A percentile compares a stretch with the other conserved stretches of the same genome.
Evolutionary conservation across 2,888 invertebrate species (phyloP).

Genomic region (Tetranychus truncatus): DNA sequence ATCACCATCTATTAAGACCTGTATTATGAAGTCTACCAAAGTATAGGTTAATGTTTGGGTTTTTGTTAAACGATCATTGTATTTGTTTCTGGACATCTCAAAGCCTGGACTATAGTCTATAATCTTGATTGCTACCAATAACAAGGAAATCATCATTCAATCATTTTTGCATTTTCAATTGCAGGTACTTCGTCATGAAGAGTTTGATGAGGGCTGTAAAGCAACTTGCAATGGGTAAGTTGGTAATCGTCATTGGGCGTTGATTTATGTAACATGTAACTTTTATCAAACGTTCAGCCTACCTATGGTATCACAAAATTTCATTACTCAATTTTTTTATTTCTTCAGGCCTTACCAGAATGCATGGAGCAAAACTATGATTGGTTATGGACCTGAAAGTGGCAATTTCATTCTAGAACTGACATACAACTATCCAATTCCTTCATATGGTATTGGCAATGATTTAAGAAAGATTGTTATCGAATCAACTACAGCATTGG

Average conservation of each 20-base stretch:
- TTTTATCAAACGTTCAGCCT: background rate
- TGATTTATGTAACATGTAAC: background rate
- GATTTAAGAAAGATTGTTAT: constrained; percentile 44
- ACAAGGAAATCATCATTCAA: too few relatives aligned
- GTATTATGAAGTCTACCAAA: background rate
- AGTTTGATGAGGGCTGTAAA: constrained; percentile 88
- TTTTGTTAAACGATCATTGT: background rate
- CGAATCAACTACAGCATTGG: constrained; percentile 13
- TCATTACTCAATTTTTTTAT: constrained; percentile 25
- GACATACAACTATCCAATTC: constrained; percentile 90
- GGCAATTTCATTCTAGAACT: constrained; percentile 85
- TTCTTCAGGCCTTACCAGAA: constrained; percentile 71
- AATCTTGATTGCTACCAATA: too few relatives aligned
- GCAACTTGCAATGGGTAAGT: constrained; percentile 73
- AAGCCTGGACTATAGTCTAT: too few relatives aligned
- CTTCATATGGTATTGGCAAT: constrained; percentile 64
- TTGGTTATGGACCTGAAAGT: constrained; percentile 90
- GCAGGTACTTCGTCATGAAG: constrained; percentile 82
- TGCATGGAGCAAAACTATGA: constrained; percentile 98
- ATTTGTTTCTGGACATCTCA: background rate
- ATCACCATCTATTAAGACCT: background rate
- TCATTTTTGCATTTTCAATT: background rate
- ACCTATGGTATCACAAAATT: too few relatives aligned
- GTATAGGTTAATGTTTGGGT: background rate
- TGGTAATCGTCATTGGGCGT: background rate